Conservation (phyloP, 2,113 vertebrate genomes). For the Ivindomyrus marchei region DNA sequence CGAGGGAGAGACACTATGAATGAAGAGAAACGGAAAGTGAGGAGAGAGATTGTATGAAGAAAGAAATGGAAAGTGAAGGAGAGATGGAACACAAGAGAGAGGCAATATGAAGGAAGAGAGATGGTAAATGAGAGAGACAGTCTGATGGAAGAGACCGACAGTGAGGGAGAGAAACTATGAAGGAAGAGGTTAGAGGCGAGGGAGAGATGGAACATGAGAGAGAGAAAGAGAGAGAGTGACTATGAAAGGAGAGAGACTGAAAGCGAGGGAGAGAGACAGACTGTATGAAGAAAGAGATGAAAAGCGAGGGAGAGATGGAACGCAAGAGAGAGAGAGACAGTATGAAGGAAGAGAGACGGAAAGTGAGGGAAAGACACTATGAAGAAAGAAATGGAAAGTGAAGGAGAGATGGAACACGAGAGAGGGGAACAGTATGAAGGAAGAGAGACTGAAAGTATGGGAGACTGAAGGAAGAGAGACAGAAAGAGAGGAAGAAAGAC, state of each 20-base stretch:
- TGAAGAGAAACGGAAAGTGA: too few relatives aligned
- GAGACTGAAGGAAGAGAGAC: not conserved
- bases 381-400: not conserved
- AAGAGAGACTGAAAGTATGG: not conserved
- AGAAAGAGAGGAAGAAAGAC: not conserved
- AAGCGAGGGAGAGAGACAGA: too few relatives aligned
- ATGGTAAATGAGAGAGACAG: not conserved
- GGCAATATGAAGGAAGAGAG: not conserved
- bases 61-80: not conserved
- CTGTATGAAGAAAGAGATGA: not conserved
- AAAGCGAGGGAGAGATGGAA: too few relatives aligned
- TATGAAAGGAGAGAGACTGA: too few relatives aligned
- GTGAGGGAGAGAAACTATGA: not conserved
- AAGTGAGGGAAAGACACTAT: not conserved
- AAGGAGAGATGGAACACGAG: not conserved
- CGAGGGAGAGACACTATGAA: not conserved
- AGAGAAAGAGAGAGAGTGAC: not conserved
- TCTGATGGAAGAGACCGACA: too few relatives aligned
- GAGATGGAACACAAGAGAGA: not conserved
- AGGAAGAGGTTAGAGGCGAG: not conserved
- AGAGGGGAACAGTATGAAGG: not conserved
- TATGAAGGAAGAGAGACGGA: not conserved
- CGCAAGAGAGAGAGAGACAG: not conserved
- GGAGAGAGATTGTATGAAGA: too few relatives aligned
- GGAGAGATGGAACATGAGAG: not conserved